Base-by-base conservation (phyloP, 2,113 vertebrate genomes). In the Phaethon lepturus region DNA sequence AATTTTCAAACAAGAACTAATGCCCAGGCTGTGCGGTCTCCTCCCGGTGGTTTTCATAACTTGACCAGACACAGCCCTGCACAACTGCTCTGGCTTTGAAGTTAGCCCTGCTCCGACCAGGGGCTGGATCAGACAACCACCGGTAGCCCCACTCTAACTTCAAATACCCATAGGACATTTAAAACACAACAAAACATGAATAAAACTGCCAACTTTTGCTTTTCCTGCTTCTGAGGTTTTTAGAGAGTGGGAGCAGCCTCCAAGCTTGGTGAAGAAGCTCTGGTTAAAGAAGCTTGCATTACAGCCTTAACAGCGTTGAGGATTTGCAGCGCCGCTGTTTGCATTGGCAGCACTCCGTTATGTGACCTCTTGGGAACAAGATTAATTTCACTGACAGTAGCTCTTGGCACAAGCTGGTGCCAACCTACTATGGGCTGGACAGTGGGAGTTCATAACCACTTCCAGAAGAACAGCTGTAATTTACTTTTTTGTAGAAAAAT, bases 311-410 rank as follows among this genome's bases (percentile, higher is more conserved):
- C 35, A 82, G 67, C n/a, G n/a, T 47, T 47, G 75, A 78, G 67
- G 69, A 77, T 87, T 81, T 75, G 62, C 74, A 64, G 77, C 0
- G 2, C 58, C 2, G 17, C 13, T 68, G 90, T 88, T 96, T 92
- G 81, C 35, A 7, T 22, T 94, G 93, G 97, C 97, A 97, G 59
- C 25, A 3, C 67, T 80, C 63, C 0, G 2, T 69, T 86, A 85
- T 2, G 17, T 13, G 92, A 86, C 78, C 90, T 73, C 95, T 66
- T 33, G 90, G 95, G 95, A 96, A 55, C 92, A 90, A 90, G 88
- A 96, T 73, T 80, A 58, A 90, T 90, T 90, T 94, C 95, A 88
- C 71, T 69, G 81, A 91, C 95, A 85, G 96, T 94, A 94, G 93
- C 87, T 93, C 87, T 92, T 94, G 95, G 95, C 96, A 93, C 75